Evolutionary conservation across 2,797 vertebrate genomes (phyloP).

Genomic region (Tiaroga cobitis): DNA sequence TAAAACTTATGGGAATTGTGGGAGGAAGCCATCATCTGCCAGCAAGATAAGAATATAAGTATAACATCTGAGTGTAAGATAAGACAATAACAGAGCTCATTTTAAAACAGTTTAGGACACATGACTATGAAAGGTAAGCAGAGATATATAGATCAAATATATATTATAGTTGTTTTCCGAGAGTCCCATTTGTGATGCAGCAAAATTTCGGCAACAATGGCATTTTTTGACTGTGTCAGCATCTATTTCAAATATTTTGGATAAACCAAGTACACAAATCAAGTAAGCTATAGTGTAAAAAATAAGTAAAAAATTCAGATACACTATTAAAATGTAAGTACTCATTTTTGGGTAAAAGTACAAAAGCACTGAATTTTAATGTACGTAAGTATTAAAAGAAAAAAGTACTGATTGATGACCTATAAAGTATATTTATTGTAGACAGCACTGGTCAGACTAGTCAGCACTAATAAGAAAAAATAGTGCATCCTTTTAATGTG

Average conservation of each 20-base stretch:
- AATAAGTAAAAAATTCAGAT: too few relatives aligned
- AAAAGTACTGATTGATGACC: not conserved
- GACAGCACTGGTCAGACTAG: not conserved
- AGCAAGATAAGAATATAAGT: conserved; percentile 8
- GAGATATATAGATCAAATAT: not conserved
- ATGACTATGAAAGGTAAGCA: not conserved
- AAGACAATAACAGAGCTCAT: not conserved
- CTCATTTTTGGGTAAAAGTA: too few relatives aligned
- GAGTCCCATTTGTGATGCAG: too few relatives aligned
- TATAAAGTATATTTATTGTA: not conserved
- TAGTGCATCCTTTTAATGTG: not conserved
- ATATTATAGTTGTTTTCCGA: not conserved
- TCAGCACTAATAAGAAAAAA: not conserved
- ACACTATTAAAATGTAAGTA: too few relatives aligned
- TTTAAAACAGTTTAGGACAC: not conserved
- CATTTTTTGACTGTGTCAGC: too few relatives aligned
- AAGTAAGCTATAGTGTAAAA: too few relatives aligned
- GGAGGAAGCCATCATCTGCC: conserved; percentile 15
- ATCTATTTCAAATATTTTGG: too few relatives aligned
- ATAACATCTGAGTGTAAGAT: conserved; percentile 12
- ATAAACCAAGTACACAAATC: too few relatives aligned
- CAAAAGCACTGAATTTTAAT: not conserved
- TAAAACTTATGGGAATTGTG: conserved; percentile 18
- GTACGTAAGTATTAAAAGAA: too few relatives aligned
- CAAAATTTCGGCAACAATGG: too few relatives aligned